phyloP scores from a whole-genome alignment of 1,140 invertebrate species.

The Drosophila baimaii region DNA sequence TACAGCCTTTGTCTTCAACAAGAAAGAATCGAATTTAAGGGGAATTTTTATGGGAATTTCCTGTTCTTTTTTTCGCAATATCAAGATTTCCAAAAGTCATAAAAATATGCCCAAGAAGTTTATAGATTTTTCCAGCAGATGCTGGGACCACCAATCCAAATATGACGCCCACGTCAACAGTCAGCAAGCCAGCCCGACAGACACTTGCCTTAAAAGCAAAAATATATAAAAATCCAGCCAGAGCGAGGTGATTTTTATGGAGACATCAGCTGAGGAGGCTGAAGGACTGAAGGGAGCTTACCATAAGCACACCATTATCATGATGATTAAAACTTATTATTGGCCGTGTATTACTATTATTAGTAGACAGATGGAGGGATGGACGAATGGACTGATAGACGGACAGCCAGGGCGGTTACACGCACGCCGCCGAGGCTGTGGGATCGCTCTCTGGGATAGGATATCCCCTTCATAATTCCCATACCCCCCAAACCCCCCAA shows the following conservation, averaged over 20 bases:
- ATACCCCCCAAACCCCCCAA: neutral
- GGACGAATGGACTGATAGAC: slow-evolving; percentile 61
- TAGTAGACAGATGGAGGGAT: slow-evolving; percentile 60
- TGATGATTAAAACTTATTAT: slow-evolving; percentile 83
- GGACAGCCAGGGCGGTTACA: slow-evolving; percentile 46
- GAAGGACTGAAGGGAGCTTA: slow-evolving; percentile 28
- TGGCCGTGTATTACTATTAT: slow-evolving; percentile 79
- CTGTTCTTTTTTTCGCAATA: slow-evolving; percentile 16
- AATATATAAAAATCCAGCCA: slow-evolving; percentile 53
- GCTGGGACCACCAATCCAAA: slow-evolving; percentile 30
- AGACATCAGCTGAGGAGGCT: slow-evolving; percentile 64
- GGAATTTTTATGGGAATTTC: slow-evolving; percentile 27
- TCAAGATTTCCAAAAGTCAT: slow-evolving; percentile 37
- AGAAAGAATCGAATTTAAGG: slow-evolving; percentile 11
- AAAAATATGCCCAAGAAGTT: slow-evolving; percentile 37
- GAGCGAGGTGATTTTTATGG: slow-evolving; percentile 63
- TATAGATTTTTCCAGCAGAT: slow-evolving; percentile 53
- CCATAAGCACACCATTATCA: slow-evolving; percentile 77
- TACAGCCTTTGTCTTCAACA: too few relatives aligned
- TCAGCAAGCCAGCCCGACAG: slow-evolving; percentile 8
- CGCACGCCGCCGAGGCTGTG: slow-evolving; percentile 46
- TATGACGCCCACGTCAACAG: slow-evolving; percentile 50
- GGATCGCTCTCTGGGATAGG: slow-evolving; percentile 45
- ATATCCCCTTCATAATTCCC: slow-evolving; percentile 75
- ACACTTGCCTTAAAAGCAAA: slow-evolving; percentile 65